Conservation (phyloP, 2,888 invertebrate genomes). For the Philonicus albiceps region DNA sequence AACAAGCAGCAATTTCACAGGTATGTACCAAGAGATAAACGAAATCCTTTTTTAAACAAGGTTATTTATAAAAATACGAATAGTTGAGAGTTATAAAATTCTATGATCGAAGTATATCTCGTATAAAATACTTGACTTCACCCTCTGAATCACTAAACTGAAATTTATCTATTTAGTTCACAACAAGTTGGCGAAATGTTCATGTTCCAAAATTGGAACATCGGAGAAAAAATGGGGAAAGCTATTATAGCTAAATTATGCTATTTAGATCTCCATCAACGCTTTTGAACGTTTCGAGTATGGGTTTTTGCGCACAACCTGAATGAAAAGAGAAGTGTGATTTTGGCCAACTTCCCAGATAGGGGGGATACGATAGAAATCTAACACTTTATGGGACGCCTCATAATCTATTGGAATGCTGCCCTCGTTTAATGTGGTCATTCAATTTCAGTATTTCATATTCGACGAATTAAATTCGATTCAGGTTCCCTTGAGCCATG, state of each 20-base stretch:
- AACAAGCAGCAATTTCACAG: not conserved
- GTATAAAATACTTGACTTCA: not conserved
- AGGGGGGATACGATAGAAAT: not conserved
- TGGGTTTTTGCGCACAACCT: not conserved
- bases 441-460: not conserved
- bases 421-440: not conserved
- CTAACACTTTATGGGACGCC: not conserved
- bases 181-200: not conserved
- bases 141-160: not conserved
- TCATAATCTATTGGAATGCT: not conserved
- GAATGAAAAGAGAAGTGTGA: not conserved
- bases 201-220: not conserved
- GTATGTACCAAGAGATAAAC: not conserved
- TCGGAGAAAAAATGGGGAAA: not conserved
- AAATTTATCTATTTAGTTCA: not conserved
- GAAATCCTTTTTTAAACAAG: not conserved
- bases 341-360: not conserved
- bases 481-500: not conserved
- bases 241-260: not conserved
- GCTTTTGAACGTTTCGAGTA: not conserved
- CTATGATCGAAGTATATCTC: not conserved
- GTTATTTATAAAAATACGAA: not conserved
- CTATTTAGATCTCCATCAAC: not conserved
- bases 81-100: not conserved
- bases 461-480: not conserved